Evolutionary conservation across 2,888 invertebrate species (phyloP).

Genomic region (Dendrolimus pini): DNA sequence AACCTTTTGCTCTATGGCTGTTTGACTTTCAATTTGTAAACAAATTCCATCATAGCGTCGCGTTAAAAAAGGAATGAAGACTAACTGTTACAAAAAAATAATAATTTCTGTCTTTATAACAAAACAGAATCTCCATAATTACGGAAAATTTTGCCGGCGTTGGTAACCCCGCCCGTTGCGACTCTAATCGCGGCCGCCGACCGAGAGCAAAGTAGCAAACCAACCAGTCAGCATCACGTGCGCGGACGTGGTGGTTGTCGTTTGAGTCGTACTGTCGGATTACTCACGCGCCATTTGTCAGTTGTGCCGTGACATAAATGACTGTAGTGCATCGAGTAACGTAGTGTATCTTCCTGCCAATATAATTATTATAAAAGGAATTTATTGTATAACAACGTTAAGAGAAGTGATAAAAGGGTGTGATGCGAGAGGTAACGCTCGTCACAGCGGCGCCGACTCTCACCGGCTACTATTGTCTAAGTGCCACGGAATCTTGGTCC

Average conservation of each 20-base stretch:
- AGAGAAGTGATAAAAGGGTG: slow-evolving; percentile 45
- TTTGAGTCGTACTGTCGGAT: slow-evolving; percentile 27
- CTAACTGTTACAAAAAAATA: no score
- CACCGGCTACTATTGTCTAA: slow-evolving; percentile 73
- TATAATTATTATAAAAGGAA: slow-evolving; percentile 25
- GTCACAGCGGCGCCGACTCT: slow-evolving; percentile 73
- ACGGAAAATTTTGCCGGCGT: slow-evolving; percentile 31
- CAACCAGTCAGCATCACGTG: slow-evolving; percentile 72
- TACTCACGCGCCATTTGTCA: slow-evolving; percentile 69
- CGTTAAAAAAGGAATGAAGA: no score
- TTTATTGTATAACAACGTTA: slow-evolving; percentile 11
- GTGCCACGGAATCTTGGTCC: slow-evolving; percentile 74
- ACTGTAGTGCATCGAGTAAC: slow-evolving; percentile 55
- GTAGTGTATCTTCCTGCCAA: slow-evolving; percentile 50
- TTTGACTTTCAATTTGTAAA: no score
- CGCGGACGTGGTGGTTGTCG: slow-evolving; percentile 52
- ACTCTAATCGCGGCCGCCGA: slow-evolving; percentile 42
- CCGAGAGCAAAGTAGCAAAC: slow-evolving; percentile 38
- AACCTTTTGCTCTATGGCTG: no score
- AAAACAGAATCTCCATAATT: slow-evolving; percentile 23
- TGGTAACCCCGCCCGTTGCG: slow-evolving; percentile 48
- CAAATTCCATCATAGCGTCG: no score
- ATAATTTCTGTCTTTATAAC: no score
- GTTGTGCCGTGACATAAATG: slow-evolving; percentile 62
- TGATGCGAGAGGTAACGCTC: slow-evolving; percentile 72